Conservation (phyloP, 2,888 invertebrate species). For the Melikaiella ostensackeni region DNA sequence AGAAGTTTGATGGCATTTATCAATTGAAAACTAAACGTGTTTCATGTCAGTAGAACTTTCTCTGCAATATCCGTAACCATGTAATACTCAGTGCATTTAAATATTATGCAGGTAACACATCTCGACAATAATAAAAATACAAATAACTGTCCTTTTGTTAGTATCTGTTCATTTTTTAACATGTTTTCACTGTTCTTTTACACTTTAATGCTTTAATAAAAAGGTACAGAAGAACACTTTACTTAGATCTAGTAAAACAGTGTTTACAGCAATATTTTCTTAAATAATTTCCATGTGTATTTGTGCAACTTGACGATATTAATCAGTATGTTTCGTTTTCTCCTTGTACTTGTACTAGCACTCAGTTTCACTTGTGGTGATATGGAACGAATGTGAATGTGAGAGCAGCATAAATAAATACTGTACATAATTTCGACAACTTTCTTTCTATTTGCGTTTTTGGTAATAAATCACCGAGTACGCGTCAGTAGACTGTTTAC, state of each 20-base stretch:
- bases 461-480: not conserved
- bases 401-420: slow-evolving; percentile 24
- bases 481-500: not conserved
- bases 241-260: not conserved
- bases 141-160: not conserved
- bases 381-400: slow-evolving; percentile 22
- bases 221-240: not conserved
- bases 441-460: slow-evolving; percentile 15
- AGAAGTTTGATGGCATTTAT: not conserved
- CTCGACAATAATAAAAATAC: not conserved
- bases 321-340: slow-evolving; percentile 26
- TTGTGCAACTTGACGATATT: not conserved
- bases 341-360: slow-evolving; percentile 1
- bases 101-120: not conserved
- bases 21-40: not conserved
- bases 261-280: not conserved
- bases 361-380: slow-evolving; percentile 25
- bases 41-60: not conserved
- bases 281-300: not conserved
- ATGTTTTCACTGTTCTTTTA: not conserved
- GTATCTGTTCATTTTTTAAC: not conserved
- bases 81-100: not conserved
- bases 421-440: not conserved
- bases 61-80: too few relatives aligned
- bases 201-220: not conserved